These are phyloP conservation scores for Augochlora pura DNA, from an alignment of 1,140 invertebrate genomes.

Conservation along the genomic window DNA sequence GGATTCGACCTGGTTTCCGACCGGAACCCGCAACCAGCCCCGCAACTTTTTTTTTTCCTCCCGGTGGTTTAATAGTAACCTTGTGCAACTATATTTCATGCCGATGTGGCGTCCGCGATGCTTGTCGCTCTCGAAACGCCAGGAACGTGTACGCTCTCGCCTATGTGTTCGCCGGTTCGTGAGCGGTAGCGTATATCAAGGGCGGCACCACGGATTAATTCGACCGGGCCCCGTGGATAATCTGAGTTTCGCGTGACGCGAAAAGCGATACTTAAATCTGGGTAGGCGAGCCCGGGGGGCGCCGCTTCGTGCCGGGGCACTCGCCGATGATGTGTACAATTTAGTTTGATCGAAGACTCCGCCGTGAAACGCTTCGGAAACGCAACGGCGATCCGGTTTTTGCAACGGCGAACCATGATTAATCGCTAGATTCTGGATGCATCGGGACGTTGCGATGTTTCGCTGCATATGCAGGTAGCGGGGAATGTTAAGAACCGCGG, in stretches of 20 bases:
- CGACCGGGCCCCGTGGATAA: conserved; percentile 16
- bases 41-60: conserved; percentile 24
- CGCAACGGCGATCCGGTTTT: too few species aligned
- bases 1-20: conserved; percentile 24
- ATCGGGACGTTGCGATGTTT: too few species aligned
- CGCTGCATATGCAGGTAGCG: too few species aligned
- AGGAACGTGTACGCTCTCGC: conserved; percentile 23
- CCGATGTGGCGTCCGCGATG: conserved; percentile 27
- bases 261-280: not conserved
- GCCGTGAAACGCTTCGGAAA: too few species aligned
- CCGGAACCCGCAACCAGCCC: conserved; percentile 29
- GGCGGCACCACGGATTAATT: conserved; percentile 34
- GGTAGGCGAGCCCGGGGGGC: not conserved
- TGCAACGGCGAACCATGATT: too few species aligned
- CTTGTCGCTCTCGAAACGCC: conserved; percentile 48
- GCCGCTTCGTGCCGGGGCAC: not conserved
- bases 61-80: conserved; percentile 2
- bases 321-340: too few species aligned
- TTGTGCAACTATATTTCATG: conserved; percentile 30
- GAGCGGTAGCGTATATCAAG: conserved; percentile 49
- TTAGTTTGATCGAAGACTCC: not conserved
- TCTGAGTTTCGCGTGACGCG: not conserved
- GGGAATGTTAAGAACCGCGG: too few species aligned
- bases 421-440: too few species aligned
- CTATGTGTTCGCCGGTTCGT: conserved; percentile 16